Evolutionary conservation across 2,113 vertebrate genomes (phyloP), one percentile per base, ranked within the genome.

Genomic region (Callocephalon fimbriatum): DNA sequence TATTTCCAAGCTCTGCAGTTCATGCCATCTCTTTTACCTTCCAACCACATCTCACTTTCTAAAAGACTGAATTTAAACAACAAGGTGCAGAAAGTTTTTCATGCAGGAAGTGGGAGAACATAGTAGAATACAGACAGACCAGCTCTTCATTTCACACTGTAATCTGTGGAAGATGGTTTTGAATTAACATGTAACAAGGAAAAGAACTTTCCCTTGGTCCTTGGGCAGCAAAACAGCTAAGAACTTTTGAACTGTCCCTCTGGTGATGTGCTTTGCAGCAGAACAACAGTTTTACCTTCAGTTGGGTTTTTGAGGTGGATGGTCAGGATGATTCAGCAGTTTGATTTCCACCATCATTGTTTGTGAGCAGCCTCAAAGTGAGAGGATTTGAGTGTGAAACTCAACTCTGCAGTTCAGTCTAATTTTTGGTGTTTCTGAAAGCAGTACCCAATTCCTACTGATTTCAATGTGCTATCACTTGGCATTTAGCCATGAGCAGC

Each of bases 21-120:
- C 12, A 18, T 38, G 26, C 37, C 11, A 44, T 19, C 10, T 86
- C n/a, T 58, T 12, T 45, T 0, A 53, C 27, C 23, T 91, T 70
- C 63, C 54, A 88, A 84, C 53, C 10, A 22, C 50, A 66, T 14
- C 63, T 84, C 2, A 2, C 42, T 67, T 87, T 85, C 61, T 47
- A 38, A 56, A 93, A 58, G 37, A 15, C 22, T 40, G 7, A 35
- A 67, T 81, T 77, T 27, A 40, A 94, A 31, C 50, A 71, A n/a
- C 19, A 62, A 74, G 7, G 5, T 40, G 25, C 47, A 74, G 47
- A 26, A 66, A 73, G 17, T 48, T 77, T 37, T 58, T 38, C 1
- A 0, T 14, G 20, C 22, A 59, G 47, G 47, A 53, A 44, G 59
- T 8, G 56, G 47, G 31, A 78, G 38, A 91, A 50, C 0, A 0